These are phyloP conservation scores for Limnephilus auricula DNA, from an alignment of 2,888 invertebrate genomes.

Conservation along the genomic window DNA sequence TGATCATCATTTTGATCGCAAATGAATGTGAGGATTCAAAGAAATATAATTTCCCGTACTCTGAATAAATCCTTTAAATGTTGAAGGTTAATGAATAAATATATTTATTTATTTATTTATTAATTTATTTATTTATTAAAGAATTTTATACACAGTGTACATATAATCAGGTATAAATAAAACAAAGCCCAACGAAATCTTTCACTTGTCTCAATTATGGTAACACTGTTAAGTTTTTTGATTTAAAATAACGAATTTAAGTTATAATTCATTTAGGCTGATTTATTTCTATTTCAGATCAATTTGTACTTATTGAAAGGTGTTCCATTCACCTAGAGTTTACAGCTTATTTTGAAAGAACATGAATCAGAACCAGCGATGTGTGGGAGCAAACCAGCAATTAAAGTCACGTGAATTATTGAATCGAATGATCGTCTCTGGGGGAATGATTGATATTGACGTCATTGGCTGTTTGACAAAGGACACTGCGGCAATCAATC, in stretches of 20 bases:
- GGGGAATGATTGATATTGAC: neutral
- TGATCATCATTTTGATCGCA: too few relatives aligned
- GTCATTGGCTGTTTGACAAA: neutral
- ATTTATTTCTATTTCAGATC: neutral
- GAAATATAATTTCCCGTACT: neutral
- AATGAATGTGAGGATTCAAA: neutral
- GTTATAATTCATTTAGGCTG: neutral
- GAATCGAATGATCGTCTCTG: constrained; percentile 2
- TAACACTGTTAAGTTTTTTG: neutral
- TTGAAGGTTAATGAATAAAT: neutral
- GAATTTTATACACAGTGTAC: too few relatives aligned
- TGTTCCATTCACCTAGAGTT: neutral
- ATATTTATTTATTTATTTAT: too few relatives aligned
- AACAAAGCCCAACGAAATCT: too few relatives aligned
- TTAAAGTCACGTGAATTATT: constrained; percentile 21
- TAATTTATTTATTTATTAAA: too few relatives aligned
- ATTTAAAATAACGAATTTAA: neutral
- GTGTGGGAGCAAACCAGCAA: neutral
- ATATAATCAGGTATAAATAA: too few relatives aligned
- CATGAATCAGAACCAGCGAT: neutral
- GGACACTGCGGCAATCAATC: neutral
- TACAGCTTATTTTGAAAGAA: neutral
- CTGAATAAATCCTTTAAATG: neutral
- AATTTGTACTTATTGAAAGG: neutral
- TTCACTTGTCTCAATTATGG: too few relatives aligned